These are phyloP conservation scores for Acanthornis magna DNA, from an alignment of 2,797 vertebrate genomes.

Conservation along the genomic window DNA sequence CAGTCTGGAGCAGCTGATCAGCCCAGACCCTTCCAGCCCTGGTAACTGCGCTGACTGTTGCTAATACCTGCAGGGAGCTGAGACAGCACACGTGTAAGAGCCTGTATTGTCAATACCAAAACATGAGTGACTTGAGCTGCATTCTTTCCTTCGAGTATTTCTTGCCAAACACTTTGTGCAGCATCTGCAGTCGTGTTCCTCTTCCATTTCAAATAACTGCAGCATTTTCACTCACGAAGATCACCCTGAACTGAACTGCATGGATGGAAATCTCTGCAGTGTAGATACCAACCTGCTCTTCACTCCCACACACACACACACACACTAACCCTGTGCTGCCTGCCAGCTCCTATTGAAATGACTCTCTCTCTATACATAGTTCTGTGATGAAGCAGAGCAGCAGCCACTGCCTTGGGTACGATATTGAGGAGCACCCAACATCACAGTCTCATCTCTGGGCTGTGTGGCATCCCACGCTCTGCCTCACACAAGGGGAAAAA, in stretches of 20 bases:
- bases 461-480: background rate
- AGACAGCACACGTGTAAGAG: background rate
- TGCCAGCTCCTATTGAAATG: background rate
- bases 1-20: background rate
- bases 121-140: background rate
- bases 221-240: background rate
- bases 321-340: background rate
- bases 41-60: background rate
- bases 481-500: background rate
- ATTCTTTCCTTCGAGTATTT: background rate
- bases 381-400: background rate
- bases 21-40: background rate
- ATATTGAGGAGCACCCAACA: background rate
- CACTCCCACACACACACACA: fast-evolving
- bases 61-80: background rate
- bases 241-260: background rate
- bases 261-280: background rate
- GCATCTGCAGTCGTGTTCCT: background rate
- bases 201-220: background rate
- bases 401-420: background rate
- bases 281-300: background rate
- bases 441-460: background rate
- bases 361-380: background rate
- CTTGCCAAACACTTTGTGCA: background rate
- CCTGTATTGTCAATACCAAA: background rate